Evolutionary conservation across 2,113 vertebrate genomes (phyloP).

Genomic region (Ptychochromis oligacanthus): DNA sequence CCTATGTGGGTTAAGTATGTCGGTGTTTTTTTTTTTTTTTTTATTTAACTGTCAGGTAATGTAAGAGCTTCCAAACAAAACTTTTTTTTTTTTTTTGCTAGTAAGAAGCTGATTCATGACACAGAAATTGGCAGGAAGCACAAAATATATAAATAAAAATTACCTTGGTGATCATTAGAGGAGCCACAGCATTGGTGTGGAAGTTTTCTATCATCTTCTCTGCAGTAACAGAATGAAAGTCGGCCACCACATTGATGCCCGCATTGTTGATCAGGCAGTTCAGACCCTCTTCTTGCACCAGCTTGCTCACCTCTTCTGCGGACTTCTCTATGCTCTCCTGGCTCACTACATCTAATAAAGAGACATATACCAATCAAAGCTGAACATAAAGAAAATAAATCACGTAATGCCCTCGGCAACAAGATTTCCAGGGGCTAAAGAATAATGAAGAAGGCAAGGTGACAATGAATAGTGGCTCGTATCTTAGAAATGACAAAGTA

Average conservation of each 20-base stretch:
- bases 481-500: not conserved
- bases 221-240: conserved; percentile 78
- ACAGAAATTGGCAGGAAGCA: not conserved
- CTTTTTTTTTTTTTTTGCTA: not conserved
- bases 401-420: not conserved
- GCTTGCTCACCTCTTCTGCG: conserved; percentile 74
- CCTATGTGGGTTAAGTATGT: too few relatives aligned
- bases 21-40: not conserved
- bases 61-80: not conserved
- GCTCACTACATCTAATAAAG: conserved; percentile 61
- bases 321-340: conserved; percentile 81
- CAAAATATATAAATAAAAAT: not conserved
- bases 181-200: conserved; percentile 80
- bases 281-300: conserved; percentile 80
- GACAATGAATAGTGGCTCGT: not conserved
- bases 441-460: not conserved
- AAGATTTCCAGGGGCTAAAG: not conserved
- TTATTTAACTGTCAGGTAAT: not conserved
- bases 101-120: not conserved
- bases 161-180: conserved; percentile 85
- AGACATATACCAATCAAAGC: not conserved
- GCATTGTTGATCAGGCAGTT: conserved; percentile 87
- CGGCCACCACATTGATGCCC: conserved; percentile 76
- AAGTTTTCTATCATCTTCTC: conserved; percentile 84
- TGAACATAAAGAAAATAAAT: not conserved